Percentiles rank a stretch among this genome's conserved stretches.
Evolutionary conservation across 2,888 invertebrate species (phyloP).

Genomic region (Eupeodes luniger): DNA sequence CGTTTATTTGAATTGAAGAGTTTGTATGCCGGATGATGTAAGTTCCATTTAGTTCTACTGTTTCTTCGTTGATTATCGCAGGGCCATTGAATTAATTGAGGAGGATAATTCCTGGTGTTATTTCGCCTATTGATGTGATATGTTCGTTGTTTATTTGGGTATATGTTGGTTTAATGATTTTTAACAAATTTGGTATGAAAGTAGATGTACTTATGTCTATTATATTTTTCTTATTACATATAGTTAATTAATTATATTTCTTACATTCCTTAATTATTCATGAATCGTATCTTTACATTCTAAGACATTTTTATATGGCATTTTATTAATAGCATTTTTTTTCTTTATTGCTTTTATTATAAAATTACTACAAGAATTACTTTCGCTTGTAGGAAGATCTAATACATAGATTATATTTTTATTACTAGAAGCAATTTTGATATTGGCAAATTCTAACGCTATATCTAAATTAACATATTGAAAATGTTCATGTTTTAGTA

Average conservation of each 20-base stretch:
- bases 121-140: neutral
- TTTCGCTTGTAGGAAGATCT: too few relatives aligned
- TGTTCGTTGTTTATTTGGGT: neutral
- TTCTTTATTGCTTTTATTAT: too few relatives aligned
- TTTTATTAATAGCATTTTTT: too few relatives aligned
- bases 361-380: too few relatives aligned
- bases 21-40: too few relatives aligned
- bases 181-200: neutral
- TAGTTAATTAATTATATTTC: slow-evolving; percentile 3
- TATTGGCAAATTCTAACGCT: slow-evolving; percentile 4
- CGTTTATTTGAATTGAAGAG: too few relatives aligned
- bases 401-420: slow-evolving; percentile 5
- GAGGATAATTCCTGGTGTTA: neutral
- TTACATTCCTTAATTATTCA: slow-evolving; percentile 6
- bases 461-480: neutral
- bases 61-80: neutral
- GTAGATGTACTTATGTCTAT: slow-evolving; percentile 5
- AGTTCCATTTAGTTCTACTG: neutral
- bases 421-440: slow-evolving; percentile 18
- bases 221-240: neutral
- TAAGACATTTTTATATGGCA: neutral
- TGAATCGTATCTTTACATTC: neutral
- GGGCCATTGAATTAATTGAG: neutral
- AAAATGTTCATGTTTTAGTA: neutral
- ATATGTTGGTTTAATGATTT: neutral